Base-by-base conservation (phyloP, 30 jellyfish, hydroid and myxozoan species). In the Morbakka virulenta region DNA sequence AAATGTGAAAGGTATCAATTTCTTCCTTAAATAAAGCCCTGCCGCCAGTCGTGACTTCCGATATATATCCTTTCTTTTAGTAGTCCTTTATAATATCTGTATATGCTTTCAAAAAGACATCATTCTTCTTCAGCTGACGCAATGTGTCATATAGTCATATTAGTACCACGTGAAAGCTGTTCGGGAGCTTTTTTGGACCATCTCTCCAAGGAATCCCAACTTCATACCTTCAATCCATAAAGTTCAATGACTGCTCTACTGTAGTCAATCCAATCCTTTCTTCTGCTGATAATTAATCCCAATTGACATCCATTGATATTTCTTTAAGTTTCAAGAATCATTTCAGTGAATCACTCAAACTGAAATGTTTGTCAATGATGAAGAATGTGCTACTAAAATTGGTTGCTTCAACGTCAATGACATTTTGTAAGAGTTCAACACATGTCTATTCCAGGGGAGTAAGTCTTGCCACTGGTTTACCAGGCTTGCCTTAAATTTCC, bases 381-480 rank as follows among this genome's bases (percentile, higher is more conserved):
- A n/a, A n/a, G n/a, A n/a, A n/a, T n/a, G n/a, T n/a, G n/a, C n/a
- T n/a, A n/a, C n/a, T n/a, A n/a, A n/a, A n/a, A n/a, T n/a, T n/a
- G n/a, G n/a, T n/a, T n/a, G n/a, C n/a, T n/a, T n/a, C n/a, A n/a
- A n/a, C n/a, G n/a, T n/a, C n/a, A n/a, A n/a, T n/a, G n/a, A n/a
- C n/a, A n/a, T n/a, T n/a, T n/a, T n/a, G n/a, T n/a, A n/a, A n/a
- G n/a, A n/a, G n/a, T n/a, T 50, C 84, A 0, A 72, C 77, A 28
- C 84, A 72, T 0, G 84, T 72, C 84, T 76, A 72, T n/a, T 76
- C 84, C 28, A 72, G 48, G 4, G 76, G 76, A 0, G 84, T 72
- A 13, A 35, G 13, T 50, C 84, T 72, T 22, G 84, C 84, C n/a
- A 0, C 57, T 34, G 84, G 84, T 50, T 72, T 76, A 35, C 84